Evolutionary conservation across 2,113 vertebrate genomes (phyloP).

Genomic region (Lasiurus cinereus): DNA sequence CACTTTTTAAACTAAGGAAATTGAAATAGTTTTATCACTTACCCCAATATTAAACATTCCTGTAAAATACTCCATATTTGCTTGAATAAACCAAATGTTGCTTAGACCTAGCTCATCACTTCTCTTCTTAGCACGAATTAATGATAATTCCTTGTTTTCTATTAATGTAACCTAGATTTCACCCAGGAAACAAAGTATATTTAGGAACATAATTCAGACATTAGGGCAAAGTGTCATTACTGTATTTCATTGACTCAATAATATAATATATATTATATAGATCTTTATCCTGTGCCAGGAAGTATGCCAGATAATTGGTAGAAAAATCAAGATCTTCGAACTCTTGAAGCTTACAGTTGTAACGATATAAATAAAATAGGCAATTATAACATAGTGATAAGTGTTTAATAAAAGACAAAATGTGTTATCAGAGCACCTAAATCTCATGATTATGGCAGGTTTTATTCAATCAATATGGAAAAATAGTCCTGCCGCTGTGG

Average conservation of each 20-base stretch:
- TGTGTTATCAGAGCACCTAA: background rate
- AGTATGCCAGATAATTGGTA: background rate
- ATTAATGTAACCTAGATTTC: conserved; percentile 93
- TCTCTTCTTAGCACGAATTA: conserved; percentile 93
- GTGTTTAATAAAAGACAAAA: background rate
- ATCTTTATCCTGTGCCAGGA: background rate
- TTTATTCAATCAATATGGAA: background rate
- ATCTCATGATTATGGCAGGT: background rate
- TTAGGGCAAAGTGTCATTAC: background rate
- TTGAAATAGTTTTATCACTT: conserved; percentile 83
- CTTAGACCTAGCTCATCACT: conserved; percentile 91
- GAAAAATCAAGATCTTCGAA: background rate
- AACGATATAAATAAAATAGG: background rate
- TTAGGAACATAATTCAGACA: conserved; percentile 69
- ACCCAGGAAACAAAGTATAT: conserved; percentile 54
- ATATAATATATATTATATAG: background rate
- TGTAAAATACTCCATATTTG: conserved; percentile 97
- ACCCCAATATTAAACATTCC: conserved; percentile 97
- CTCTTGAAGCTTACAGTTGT: background rate
- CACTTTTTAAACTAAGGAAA: conserved; percentile 55
- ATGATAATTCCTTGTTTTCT: conserved; percentile 98
- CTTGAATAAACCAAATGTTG: conserved; percentile 97
- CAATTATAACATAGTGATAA: background rate
- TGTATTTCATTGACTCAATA: background rate
- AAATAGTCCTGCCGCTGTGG: background rate